Evolutionary conservation across 1,140 invertebrate species (phyloP).

Genomic region (Drosophila lacteicornis): DNA sequence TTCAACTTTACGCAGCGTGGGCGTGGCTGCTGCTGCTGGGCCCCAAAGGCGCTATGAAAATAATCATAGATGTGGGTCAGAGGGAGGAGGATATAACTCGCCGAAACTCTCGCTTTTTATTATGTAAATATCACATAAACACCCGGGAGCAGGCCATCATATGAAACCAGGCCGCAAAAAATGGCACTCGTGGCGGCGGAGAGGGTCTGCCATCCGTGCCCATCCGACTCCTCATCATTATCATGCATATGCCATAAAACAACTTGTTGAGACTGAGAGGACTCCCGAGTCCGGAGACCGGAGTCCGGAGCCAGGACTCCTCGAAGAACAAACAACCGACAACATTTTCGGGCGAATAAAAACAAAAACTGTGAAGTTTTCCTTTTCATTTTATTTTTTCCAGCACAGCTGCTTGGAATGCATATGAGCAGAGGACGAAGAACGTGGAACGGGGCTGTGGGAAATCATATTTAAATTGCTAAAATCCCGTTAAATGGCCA

Average conservation of each 20-base stretch:
- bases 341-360: constrained; percentile 57
- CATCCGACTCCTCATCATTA: constrained; percentile 66
- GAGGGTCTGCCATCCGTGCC: constrained; percentile 21
- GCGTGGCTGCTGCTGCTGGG: constrained; percentile 32
- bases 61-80: constrained; percentile 83
- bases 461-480: constrained; percentile 81
- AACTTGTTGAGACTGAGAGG: constrained; percentile 72
- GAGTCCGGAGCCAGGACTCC: constrained; percentile 6
- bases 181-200: constrained; percentile 31
- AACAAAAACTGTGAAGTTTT: constrained; percentile 49
- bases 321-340: constrained; percentile 52
- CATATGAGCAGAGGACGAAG: constrained; percentile 33
- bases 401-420: constrained; percentile 68
- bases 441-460: neutral
- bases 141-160: constrained; percentile 78
- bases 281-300: neutral
- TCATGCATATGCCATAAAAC: constrained; percentile 84
- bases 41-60: constrained; percentile 81
- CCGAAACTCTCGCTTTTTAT: constrained; percentile 78
- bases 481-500: constrained; percentile 70
- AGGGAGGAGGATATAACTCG: constrained; percentile 49
- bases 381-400: neutral
- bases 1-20: constrained; percentile 67
- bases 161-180: constrained; percentile 70
- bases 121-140: constrained; percentile 84